Evolutionary conservation across 30 jellyfish, hydroid and myxozoan species (phyloP), one percentile per base, ranked within the genome.

Genomic region (Aurelia aurita complex sp. Pacific): DNA sequence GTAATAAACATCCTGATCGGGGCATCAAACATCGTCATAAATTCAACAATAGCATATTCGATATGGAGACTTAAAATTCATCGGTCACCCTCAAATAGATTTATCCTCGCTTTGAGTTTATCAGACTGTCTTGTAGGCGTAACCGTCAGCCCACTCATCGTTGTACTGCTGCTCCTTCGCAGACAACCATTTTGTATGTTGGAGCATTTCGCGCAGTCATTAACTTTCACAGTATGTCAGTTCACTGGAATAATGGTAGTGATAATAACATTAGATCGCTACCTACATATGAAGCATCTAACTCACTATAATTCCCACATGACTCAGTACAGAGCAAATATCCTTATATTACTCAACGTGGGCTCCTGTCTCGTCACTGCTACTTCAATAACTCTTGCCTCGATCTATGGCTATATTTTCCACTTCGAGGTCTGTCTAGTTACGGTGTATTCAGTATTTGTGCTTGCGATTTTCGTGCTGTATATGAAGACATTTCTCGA

Each of bases 211-310:
- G 60, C 80, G 6, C 91, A 82, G 61, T 69, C 78, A 8, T 55
- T 46, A 17, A 82, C 91, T 4, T 82, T 82, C 78, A 50, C 72
- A 64, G 11, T 82, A 12, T 52, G 84, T 76, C 91, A 82, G 34
- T 82, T 82, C 43, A 68, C 91, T 10, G 91, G 91, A 2, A 57
- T 82, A 2, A 82, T 82, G 91, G 85, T 82, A 7, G 85, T 69
- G 35, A 69, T 82, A 68, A 82, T 82, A 1, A 82, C 91, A 11
- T 73, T 82, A 29, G 91, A 82, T 54, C 57, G 91, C 19, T 82
- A 50, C 55, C 77, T 82, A 13, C 91, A 82, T 83, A 82, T 82
- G 91, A 82, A 59, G 79, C 72, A 82, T 19, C 62, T 82, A 23
- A 82, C 91, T 1, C 51, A 69, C 16, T 82, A 82, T 67, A 68